These are phyloP conservation scores for Actenoides lindsayi DNA, from an alignment of 2,113 vertebrate species.

Conservation along the genomic window DNA sequence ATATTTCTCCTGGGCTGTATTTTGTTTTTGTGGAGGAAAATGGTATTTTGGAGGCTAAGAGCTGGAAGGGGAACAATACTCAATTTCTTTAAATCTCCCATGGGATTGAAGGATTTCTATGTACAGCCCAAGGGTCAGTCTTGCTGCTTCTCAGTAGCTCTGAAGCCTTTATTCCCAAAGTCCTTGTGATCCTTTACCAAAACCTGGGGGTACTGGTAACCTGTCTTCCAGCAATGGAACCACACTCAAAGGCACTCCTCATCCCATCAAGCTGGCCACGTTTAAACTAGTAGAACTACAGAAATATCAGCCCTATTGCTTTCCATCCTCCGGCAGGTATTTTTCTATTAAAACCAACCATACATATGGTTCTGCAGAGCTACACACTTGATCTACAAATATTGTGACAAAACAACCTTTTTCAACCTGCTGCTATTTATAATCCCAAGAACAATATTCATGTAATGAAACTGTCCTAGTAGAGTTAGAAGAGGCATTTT, in stretches of 20 bases:
- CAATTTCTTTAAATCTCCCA: neutral
- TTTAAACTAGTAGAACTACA: neutral
- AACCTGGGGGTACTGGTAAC: neutral
- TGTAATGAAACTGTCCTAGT: neutral
- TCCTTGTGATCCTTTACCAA: neutral
- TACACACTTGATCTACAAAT: neutral
- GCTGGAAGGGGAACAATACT: neutral
- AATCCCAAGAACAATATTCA: slow-evolving; percentile 3
- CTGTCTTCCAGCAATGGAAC: neutral
- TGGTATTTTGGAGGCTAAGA: neutral
- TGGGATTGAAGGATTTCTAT: neutral
- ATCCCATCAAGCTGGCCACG: rapidly evolving
- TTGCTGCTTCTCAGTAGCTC: neutral
- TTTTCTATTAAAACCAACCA: neutral
- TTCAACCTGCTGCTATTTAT: neutral
- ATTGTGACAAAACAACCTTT: neutral
- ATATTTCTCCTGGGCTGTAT: neutral
- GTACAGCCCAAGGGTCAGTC: neutral
- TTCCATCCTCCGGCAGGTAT: neutral
- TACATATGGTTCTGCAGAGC: neutral
- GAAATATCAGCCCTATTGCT: neutral
- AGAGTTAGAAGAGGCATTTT: neutral
- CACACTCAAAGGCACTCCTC: neutral
- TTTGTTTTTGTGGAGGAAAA: neutral
- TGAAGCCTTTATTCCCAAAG: neutral